Base-by-base conservation (phyloP, 2,113 vertebrate genomes). In the Spheniscus mendiculus region DNA sequence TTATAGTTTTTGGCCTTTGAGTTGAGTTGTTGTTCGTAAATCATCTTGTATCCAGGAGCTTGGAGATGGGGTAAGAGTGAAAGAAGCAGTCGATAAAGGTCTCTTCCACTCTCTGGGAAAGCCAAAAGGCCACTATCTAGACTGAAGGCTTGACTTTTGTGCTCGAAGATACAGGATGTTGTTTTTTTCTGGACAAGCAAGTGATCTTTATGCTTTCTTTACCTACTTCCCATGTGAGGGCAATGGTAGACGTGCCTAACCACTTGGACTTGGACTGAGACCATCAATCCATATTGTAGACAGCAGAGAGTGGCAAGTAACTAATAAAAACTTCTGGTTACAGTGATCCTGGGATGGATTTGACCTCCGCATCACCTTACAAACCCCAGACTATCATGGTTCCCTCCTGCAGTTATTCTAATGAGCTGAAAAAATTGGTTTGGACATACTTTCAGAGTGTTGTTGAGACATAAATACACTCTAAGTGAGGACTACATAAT, bases 371-470 rank as follows among this genome's bases (percentile, higher is more conserved):
- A 6, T 92, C 50, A 49, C 49, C 67, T 89, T 93, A 61, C 40
- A 93, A 96, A 87, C 49, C 70, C 15, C 73, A 93, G 42, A 89
- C 53, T 82, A 77, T 19, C 32, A 27, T 25, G 38, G 11, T 45
- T 93, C 66, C n/a, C 29, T 88, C 83, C 81, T 88, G 87, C 45
- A 77, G 55, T 61, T 96, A 90, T 79, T 96, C 81, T 91, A 94
- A 94, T 93, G 74, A 96, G 45, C 40, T 91, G 81, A 93, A 85
- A 81, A 95, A 95, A 87, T 65, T 5, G 38, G 12, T 96, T 91
- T 77, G 50, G 73, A 62, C 6, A 34, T 82, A 72, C 56, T 94
- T 89, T 61, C 52, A 66, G 69, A 61, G 34, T 14, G 34, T 29
- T 91, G 25, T 73, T 66, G 81, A 88, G 67, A 80, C 49, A 73